Conservation (phyloP, 2,113 vertebrate genomes). For the Ramphastos sulfuratus region DNA sequence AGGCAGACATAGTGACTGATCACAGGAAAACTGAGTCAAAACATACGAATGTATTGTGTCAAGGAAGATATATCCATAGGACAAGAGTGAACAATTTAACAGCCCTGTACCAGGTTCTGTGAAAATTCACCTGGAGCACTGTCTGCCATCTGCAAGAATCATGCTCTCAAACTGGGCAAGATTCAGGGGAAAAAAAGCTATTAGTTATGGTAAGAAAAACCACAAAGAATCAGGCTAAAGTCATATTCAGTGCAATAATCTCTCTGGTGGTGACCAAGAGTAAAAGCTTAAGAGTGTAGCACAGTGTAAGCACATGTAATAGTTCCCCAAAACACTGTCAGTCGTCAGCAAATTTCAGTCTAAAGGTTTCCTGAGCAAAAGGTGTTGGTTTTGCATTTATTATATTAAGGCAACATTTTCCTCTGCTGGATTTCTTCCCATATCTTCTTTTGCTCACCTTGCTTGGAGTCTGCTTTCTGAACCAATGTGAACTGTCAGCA, state of each 20-base stretch:
- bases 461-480: neutral
- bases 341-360: neutral
- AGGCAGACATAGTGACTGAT: neutral
- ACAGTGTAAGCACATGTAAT: neutral
- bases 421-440: neutral
- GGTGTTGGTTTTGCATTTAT: neutral
- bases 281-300: neutral
- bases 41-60: neutral
- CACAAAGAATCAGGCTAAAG: neutral
- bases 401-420: neutral
- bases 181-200: neutral
- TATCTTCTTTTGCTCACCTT: neutral
- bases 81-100: neutral
- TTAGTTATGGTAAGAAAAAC: neutral
- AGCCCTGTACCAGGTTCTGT: neutral
- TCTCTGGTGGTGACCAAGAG: neutral
- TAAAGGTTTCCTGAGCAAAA: neutral
- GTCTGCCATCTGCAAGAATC: neutral
- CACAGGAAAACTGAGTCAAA: neutral
- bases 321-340: neutral
- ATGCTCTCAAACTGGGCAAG: neutral
- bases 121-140: neutral
- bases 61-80: neutral
- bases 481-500: neutral
- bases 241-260: neutral